phyloP scores from a whole-genome alignment of 2,113 vertebrate species.

The Todiramphus saurophagus region DNA sequence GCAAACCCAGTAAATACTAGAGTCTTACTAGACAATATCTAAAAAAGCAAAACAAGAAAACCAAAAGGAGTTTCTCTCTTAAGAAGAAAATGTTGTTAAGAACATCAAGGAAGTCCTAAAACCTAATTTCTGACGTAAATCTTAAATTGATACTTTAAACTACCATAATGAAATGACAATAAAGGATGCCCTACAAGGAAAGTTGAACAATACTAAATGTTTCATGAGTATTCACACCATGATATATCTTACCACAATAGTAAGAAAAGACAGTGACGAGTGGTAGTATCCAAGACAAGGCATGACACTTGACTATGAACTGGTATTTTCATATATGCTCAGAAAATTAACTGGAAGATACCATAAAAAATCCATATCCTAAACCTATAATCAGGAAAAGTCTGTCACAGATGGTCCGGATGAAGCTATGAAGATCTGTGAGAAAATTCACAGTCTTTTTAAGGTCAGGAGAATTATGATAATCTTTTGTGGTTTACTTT shows the following conservation, averaged over 20 bases:
- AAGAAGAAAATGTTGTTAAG: neutral
- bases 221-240: neutral
- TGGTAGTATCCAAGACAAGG: neutral
- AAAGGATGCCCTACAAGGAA: neutral
- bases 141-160: neutral
- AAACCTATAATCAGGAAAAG: neutral
- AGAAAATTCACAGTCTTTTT: neutral
- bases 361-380: neutral
- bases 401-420: neutral
- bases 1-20: neutral
- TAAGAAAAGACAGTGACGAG: neutral
- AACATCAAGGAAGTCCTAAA: neutral
- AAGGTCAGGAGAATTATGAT: neutral
- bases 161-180: neutral
- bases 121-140: neutral
- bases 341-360: neutral
- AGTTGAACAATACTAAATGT: neutral
- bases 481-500: neutral
- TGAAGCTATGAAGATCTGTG: neutral
- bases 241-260: neutral
- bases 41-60: neutral
- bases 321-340: neutral
- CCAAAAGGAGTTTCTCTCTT: neutral
- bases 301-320: neutral
- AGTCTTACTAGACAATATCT: neutral